Evolutionary conservation across 2,888 invertebrate species (phyloP), one percentile per base, ranked within the genome.

Genomic region (Drymonia ruficornis): DNA sequence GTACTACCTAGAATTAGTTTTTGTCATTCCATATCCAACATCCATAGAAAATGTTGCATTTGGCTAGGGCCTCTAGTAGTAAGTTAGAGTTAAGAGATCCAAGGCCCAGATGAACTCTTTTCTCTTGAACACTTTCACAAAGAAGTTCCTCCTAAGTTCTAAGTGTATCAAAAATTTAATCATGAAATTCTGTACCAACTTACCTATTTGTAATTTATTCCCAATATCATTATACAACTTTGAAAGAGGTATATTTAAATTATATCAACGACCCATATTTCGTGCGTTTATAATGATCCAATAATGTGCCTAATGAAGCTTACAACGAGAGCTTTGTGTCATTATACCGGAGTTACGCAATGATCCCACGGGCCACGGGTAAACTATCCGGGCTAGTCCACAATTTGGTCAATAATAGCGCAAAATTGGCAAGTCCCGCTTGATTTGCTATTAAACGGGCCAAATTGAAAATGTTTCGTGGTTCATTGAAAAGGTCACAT

Each of bases 401-500:
- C 82, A 86, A 83, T 85, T 84, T 83, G 72, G 74, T 71, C 76
- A 80, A 79, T 88, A 83, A 86, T 84, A 76, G 63, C 71, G 63
- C 78, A 76, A 86, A 86, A 82, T 86, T 85, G 82, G 75, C 73
- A 71, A 74, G 79, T 74, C 71, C 73, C 83, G 86, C 76, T 81
- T 87, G 83, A 86, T 86, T 89, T 86, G 78, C 73, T 78, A 74
- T 75, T 80, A 75, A 81, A 84, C 77, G 78, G 68, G 77, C 75
- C 69, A 84, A 86, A 88, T 86, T 88, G 86, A 86, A 31, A 81
- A 81, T 78, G 74, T 73, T 88, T 81, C 79, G 84, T 77, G 86
- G 76, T 80, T 84, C 86, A 77, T 86, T 87, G 70, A 77, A 74
- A 72, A 78, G 74, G 81, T 79, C 78, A 68, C 67, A 63, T 65